Conservation (phyloP, 2,888 invertebrate genomes). For the Phlogophora meticulosa region DNA sequence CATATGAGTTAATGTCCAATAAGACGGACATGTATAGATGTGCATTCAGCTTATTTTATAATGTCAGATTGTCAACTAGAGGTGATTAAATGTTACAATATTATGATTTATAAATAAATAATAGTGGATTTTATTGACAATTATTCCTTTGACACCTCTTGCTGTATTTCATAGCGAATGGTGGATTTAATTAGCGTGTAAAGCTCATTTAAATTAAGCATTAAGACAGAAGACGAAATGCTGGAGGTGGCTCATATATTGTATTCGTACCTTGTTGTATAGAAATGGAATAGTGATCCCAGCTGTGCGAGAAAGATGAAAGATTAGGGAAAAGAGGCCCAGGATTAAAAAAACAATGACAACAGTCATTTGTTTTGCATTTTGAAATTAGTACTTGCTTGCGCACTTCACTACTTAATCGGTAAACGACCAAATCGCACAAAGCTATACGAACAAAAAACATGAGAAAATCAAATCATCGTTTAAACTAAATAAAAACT, state of each 20-base stretch:
- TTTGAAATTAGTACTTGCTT: not conserved
- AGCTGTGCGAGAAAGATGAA: not conserved
- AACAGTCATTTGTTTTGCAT: conserved; percentile 8
- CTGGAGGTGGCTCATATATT: not conserved
- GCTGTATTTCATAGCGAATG: not conserved
- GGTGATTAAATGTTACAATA: conserved; percentile 26
- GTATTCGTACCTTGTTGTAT: not conserved
- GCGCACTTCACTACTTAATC: not conserved
- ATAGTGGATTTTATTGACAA: conserved; percentile 21
- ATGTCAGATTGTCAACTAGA: conserved; percentile 21
- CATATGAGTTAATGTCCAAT: conserved; percentile 55
- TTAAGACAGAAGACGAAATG: conserved; percentile 1
- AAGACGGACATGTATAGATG: conserved; percentile 24
- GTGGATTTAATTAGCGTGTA: conserved; percentile 5
- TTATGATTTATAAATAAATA: conserved; percentile 3
- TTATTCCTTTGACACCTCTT: conserved; percentile 10
- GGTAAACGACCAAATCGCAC: not conserved
- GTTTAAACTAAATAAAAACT: too few relatives aligned
- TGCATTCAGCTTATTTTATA: conserved; percentile 28
- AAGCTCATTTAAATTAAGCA: conserved; percentile 4
- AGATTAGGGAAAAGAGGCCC: not conserved
- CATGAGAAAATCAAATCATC: too few relatives aligned
- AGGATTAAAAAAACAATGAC: not conserved
- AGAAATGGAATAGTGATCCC: not conserved
- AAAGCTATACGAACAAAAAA: too few relatives aligned